Evolutionary conservation across 1,140 invertebrate genomes (phyloP).

Genomic region (Daktulosphaira vitifoliae): DNA sequence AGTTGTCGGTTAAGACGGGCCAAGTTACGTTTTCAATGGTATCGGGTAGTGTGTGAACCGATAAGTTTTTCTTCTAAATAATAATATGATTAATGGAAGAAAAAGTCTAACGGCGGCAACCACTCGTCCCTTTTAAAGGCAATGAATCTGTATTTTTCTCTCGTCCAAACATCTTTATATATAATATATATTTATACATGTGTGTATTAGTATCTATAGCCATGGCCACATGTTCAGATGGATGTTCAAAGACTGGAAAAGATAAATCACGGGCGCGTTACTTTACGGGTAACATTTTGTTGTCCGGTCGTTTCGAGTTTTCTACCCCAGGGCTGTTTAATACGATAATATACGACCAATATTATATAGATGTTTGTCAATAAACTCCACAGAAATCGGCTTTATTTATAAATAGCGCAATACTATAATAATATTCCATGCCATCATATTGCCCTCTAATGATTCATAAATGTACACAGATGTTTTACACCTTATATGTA

Average conservation of each 20-base stretch:
- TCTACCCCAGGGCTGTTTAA: not conserved
- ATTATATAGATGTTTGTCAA: too few species aligned
- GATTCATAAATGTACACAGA: too few species aligned
- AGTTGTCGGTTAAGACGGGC: too few species aligned
- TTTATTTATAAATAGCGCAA: too few species aligned
- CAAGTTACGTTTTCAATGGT: not conserved
- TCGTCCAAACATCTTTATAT: not conserved
- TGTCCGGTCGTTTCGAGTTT: not conserved
- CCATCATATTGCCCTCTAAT: too few species aligned
- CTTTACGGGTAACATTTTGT: not conserved
- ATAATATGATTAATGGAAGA: slow-evolving; percentile 19
- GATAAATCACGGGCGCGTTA: not conserved
- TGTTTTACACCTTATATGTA: too few species aligned
- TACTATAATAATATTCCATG: too few species aligned
- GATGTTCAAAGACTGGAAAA: not conserved
- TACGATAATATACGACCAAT: too few species aligned
- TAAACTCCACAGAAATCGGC: too few species aligned
- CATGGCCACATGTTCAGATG: too few species aligned
- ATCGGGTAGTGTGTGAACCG: not conserved
- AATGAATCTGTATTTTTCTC: slow-evolving; percentile 3
- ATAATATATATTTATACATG: too few species aligned
- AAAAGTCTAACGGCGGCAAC: not conserved
- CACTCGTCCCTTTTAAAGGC: not conserved
- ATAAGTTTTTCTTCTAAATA: not conserved
- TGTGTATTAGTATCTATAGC: too few species aligned